phyloP scores from a whole-genome alignment of 2,797 vertebrate species.

The Momotus momota region DNA sequence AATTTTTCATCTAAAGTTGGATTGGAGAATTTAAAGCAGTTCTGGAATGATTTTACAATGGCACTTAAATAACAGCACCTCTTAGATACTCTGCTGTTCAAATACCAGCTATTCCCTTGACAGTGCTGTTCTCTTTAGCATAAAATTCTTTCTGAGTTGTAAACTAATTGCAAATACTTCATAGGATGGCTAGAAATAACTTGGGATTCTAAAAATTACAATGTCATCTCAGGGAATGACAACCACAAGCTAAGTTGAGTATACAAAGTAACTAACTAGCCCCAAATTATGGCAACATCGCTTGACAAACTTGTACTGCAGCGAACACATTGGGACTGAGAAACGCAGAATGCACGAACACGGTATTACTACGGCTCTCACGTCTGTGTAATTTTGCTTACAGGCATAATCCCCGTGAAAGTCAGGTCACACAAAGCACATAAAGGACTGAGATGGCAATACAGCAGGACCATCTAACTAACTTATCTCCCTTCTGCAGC shows the following conservation, averaged over 20 bases:
- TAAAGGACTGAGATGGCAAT: fast-evolving
- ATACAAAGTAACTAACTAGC: neutral
- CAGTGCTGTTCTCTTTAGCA: fast-evolving
- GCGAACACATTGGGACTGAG: fast-evolving
- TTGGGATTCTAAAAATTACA: neutral
- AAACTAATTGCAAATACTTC: neutral
- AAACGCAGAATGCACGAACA: fast-evolving
- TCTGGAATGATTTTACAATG: neutral
- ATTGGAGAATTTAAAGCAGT: neutral
- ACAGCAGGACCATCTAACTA: neutral
- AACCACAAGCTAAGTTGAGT: neutral
- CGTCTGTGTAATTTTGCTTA: fast-evolving
- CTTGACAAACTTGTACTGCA: neutral
- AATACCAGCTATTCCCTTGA: neutral
- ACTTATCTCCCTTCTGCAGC: neutral
- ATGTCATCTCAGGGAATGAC: neutral
- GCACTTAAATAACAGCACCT: neutral
- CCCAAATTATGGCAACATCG: neutral
- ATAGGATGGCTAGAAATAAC: neutral
- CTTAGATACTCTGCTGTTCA: neutral
- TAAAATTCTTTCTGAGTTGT: neutral
- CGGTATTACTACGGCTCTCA: fast-evolving
- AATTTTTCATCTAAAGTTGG: neutral
- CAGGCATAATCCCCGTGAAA: fast-evolving
- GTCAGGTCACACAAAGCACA: fast-evolving